A percentile compares a stretch with the other conserved stretches of the same genome.
phyloP scores from a whole-genome alignment of 2,113 vertebrate species.

The Erythrolamprus reginae region DNA sequence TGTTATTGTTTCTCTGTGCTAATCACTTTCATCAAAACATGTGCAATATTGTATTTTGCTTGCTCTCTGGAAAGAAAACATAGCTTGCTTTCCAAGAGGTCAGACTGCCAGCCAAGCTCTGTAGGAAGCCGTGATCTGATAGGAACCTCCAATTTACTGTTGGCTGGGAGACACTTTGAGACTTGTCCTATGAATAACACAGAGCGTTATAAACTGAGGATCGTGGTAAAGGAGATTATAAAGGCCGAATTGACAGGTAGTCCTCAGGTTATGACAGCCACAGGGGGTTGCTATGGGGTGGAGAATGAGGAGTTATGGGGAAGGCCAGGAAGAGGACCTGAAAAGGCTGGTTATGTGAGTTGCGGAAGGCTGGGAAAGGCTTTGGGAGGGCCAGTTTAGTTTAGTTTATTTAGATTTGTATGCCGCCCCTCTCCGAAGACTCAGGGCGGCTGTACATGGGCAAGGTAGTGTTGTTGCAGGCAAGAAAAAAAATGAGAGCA shows the following conservation, averaged over 20 bases:
- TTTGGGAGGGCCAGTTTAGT: background rate
- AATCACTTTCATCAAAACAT: background rate
- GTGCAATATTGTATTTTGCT: background rate
- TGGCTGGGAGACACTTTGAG: background rate
- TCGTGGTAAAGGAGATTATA: accelerated
- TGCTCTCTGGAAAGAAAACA: background rate
- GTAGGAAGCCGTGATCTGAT: background rate
- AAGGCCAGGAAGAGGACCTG: background rate
- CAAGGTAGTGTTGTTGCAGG: background rate
- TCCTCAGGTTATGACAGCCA: background rate
- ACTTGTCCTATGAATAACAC: background rate
- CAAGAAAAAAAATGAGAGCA: background rate
- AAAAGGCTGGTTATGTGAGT: background rate
- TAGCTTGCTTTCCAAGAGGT: background rate
- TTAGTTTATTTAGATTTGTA: too few relatives aligned
- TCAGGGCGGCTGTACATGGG: background rate
- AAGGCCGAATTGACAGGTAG: background rate
- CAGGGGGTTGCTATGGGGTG: background rate
- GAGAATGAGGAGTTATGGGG: background rate
- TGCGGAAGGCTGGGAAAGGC: background rate
- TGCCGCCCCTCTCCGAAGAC: too few relatives aligned
- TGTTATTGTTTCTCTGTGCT: background rate
- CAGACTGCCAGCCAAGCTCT: background rate
- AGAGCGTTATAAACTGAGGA: background rate
- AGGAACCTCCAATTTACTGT: background rate